A percentile compares a stretch with the other conserved stretches of the same genome.
These are phyloP conservation scores for Sphenopsis melanotis DNA, from an alignment of 2,797 vertebrate genomes.

Conservation along the genomic window DNA sequence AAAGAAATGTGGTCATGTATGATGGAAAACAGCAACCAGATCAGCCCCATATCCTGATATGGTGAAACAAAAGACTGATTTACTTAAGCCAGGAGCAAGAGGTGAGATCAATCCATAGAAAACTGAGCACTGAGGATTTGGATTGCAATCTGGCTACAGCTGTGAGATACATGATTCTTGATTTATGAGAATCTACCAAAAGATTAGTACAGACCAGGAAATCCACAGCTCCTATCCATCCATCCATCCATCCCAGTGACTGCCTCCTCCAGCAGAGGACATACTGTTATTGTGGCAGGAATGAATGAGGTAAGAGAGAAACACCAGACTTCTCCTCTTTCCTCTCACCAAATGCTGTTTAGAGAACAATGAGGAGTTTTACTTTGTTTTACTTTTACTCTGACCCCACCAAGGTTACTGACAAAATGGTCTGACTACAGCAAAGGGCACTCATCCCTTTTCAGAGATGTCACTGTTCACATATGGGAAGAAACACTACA, in stretches of 20 bases:
- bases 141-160: neutral
- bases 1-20: neutral
- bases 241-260: neutral
- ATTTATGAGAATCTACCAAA: neutral
- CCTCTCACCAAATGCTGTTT: neutral
- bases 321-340: neutral
- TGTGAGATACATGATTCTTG: neutral
- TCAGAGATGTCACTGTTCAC: neutral
- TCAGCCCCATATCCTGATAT: neutral
- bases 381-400: neutral
- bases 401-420: neutral
- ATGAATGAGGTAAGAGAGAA: neutral
- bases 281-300: neutral
- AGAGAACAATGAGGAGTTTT: neutral
- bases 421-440: neutral
- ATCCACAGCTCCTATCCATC: neutral
- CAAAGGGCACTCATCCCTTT: rapidly evolving
- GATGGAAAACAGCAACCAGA: neutral
- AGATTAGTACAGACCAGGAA: neutral
- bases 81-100: neutral
- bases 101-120: neutral
- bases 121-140: neutral
- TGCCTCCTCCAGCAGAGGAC: neutral
- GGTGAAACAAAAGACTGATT: neutral
- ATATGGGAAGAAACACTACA: neutral